Evolutionary conservation across 1,140 invertebrate species (phyloP), one percentile per base, ranked within the genome.

Genomic region (Lepidurus arcticus): DNA sequence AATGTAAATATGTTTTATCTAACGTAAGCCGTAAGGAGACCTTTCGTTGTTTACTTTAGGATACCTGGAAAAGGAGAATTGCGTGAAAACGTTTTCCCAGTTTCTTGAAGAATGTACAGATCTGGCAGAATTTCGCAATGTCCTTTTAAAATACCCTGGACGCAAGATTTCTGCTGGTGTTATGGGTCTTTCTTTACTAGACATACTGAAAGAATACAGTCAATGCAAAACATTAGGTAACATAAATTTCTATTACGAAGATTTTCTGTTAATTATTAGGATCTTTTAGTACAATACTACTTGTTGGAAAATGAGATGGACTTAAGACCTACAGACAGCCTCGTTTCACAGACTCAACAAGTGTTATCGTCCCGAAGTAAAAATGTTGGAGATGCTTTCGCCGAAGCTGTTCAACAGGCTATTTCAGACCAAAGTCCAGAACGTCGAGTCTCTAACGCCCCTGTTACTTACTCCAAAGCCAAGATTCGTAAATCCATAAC

Each of bases 191-290:
- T 65, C 53, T 0, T 21, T 65, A 1, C 53, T 65, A 9, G 53
- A 65, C 21, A n/a, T 65, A 21, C 53, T 65, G 7, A 9, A 65
- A 21, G 53, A 65, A 16, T 65, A 65, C 53, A 65, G 53, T 16
- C 53, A 65, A 65, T 65, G 53, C 53, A 65, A 65, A 16, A 65
- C 53, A 65, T 21, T 65, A 65, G 53, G 53, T 65, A 65, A 65
- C 34, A 4, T 34, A 3, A 34, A 34, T 65, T 13, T 65, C 6
- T 8, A 4, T 11, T 11, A 21, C 4, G 45, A 47, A 16, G 21
- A 65, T 21, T 65, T 65, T 0, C 21, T 65, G 13, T 47, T 10
- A n/a, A 7, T 65, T 13, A 7, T 16, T 21, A 7, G 53, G 7
- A 21, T 65, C 6, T 1, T 65, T 65, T 16, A 65, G 53, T 65